Evolutionary conservation across 2,888 invertebrate species (phyloP), one percentile per base, ranked within the genome.

Genomic region (Theretra japonica): DNA sequence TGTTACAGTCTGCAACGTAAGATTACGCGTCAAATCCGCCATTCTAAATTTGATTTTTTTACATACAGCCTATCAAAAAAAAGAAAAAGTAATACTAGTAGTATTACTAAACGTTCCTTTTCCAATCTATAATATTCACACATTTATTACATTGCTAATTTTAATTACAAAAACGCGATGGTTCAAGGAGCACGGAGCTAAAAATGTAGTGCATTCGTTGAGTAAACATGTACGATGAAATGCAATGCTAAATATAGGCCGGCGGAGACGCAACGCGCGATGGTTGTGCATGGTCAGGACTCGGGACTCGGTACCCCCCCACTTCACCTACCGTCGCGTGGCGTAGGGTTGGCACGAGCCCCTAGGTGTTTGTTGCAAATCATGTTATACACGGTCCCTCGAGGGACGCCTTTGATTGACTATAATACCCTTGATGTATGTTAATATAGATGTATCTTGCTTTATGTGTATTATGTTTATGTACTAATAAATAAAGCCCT

Each of bases 211-310:
- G 74, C 68, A 50, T 73, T 71, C 75, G 79, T 79, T 80, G 75
- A 79, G 79, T 81, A 81, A 80, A 81, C 78, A 75, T 80, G 80
- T 81, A 80, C 77, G 76, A 83, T 80, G 85, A 88, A 91, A 88
- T 91, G 90, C 89, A 90, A 83, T 79, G 87, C 92, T 93, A 93
- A 93, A 93, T 92, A 93, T 93, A 93, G 91, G 88, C 86, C 86
- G 88, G 74, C 77, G 71, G 77, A 77, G 71, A 80, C 82, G 82
- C 80, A 84, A 82, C 83, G 84, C 83, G 81, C 83, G 83, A 78
- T 82, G 80, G 90, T 92, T 93, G 93, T 89, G 90, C 91, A 86
- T 92, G 93, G 94, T 93, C 93, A 93, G 92, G 92, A 86, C 84
- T 88, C 79, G 74, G 75, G 92, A 86, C 84, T 88, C 79, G 74